These are phyloP conservation scores for Endotricha flammealis DNA, from an alignment of 2,888 invertebrate genomes.

Conservation along the genomic window DNA sequence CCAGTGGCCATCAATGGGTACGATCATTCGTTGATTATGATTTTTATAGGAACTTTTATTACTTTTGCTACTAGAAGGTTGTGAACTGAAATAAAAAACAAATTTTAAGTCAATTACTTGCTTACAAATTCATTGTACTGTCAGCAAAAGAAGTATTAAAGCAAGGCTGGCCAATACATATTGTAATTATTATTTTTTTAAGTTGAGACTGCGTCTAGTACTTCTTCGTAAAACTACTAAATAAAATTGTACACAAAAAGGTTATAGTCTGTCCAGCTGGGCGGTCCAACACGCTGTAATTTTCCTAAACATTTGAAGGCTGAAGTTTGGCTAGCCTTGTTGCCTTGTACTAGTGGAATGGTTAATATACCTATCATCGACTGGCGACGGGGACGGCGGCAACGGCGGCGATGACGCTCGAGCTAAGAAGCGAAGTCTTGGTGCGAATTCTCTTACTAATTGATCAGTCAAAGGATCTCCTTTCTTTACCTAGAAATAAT, in stretches of 20 bases:
- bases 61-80: slow-evolving; percentile 69
- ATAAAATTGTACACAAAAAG: no score
- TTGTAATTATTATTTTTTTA: no score
- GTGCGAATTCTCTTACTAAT: slow-evolving; percentile 56
- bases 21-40: slow-evolving; percentile 66
- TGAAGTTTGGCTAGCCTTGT: no score
- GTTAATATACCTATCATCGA: slow-evolving; percentile 65
- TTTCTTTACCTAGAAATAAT: slow-evolving; percentile 52
- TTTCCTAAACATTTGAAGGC: no score
- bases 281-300: no score
- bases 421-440: slow-evolving; percentile 59
- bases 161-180: no score
- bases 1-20: slow-evolving; percentile 78
- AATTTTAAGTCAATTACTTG: not conserved
- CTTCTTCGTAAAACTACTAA: no score
- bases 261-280: no score
- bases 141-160: no score
- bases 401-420: slow-evolving; percentile 46
- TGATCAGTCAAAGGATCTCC: slow-evolving; percentile 60
- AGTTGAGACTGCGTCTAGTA: no score
- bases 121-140: no score
- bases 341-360: no score
- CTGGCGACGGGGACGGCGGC: slow-evolving; percentile 32
- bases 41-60: slow-evolving; percentile 71
- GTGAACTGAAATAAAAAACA: slow-evolving; percentile 47